phyloP scores from a whole-genome alignment of 2,797 vertebrate species.

The Triplophysa bombifrons region DNA sequence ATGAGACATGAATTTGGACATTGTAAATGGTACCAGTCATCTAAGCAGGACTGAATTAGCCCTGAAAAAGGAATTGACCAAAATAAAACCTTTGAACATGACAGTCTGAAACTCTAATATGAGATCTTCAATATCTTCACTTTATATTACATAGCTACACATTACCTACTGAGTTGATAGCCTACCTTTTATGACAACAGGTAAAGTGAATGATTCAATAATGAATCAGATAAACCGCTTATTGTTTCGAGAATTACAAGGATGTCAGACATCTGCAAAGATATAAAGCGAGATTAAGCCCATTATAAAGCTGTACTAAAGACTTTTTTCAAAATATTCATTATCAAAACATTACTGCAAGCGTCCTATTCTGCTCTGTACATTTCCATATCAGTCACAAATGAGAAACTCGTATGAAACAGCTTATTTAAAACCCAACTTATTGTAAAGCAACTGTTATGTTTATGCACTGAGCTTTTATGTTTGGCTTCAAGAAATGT shows the following conservation, averaged over 20 bases:
- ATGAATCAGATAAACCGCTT: slow-evolving; percentile 15
- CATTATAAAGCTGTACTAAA: not conserved
- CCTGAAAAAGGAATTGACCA: slow-evolving; percentile 53
- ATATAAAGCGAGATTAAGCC: not conserved
- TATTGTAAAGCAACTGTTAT: not conserved
- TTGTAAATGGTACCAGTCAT: slow-evolving; percentile 44
- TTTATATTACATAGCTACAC: slow-evolving; percentile 2
- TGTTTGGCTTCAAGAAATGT: not conserved
- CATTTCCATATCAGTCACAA: not conserved
- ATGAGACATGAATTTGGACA: slow-evolving; percentile 22
- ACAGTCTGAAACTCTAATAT: slow-evolving; percentile 58
- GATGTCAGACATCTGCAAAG: not conserved
- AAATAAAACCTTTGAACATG: slow-evolving; percentile 59
- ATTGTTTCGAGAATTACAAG: slow-evolving; percentile 11
- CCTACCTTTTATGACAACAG: not conserved
- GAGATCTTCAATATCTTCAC: not conserved
- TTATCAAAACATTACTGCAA: no score
- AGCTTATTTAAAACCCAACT: not conserved
- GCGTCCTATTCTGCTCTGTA: no score
- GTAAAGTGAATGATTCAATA: slow-evolving; percentile 46
- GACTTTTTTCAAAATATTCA: no score
- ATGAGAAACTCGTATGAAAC: not conserved
- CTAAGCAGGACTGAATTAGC: slow-evolving; percentile 60
- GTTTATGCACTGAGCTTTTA: not conserved
- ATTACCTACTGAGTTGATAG: not conserved